Evolutionary conservation across 2,888 invertebrate genomes (phyloP).

Genomic region (Caenorhabditis uteleia): DNA sequence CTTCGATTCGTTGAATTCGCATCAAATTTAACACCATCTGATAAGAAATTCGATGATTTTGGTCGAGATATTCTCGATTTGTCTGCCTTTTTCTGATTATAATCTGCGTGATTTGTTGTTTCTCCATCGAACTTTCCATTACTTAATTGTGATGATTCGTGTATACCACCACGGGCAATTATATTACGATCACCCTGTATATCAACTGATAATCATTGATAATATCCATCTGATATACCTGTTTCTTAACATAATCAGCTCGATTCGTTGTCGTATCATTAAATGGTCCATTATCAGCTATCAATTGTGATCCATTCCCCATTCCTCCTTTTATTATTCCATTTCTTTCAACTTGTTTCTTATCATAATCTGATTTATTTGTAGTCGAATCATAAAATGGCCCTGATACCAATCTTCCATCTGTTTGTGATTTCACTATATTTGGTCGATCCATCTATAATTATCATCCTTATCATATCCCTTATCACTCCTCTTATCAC

Average conservation of each 20-base stretch:
- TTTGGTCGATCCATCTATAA: too few species aligned
- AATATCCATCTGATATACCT: constrained; percentile 10
- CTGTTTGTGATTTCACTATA: too few species aligned
- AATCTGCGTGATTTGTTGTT: constrained; percentile 29
- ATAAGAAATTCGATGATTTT: constrained; percentile 15
- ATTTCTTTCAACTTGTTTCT: too few species aligned
- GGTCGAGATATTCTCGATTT: constrained; percentile 13
- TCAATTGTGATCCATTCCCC: constrained; percentile 3
- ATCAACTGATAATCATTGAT: constrained; percentile 10
- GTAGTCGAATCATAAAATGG: too few species aligned
- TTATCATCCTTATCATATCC: too few species aligned
- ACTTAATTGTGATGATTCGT: too few species aligned
- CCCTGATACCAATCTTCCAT: too few species aligned
- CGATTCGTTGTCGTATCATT: constrained; percentile 12
- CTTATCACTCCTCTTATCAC: too few species aligned
- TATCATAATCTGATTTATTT: too few species aligned
- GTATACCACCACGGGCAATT: too few species aligned
- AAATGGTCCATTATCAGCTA: constrained; percentile 5
- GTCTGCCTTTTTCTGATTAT: constrained; percentile 17
- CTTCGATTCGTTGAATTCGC: constrained; percentile 8
- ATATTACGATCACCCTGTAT: too few species aligned
- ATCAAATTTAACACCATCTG: constrained; percentile 14
- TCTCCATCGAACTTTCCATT: constrained; percentile 23
- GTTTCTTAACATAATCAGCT: constrained; percentile 19
- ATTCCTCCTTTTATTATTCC: too few species aligned